phyloP scores from a whole-genome alignment of 2,113 vertebrate genomes.

The Hucho hucho region DNA sequence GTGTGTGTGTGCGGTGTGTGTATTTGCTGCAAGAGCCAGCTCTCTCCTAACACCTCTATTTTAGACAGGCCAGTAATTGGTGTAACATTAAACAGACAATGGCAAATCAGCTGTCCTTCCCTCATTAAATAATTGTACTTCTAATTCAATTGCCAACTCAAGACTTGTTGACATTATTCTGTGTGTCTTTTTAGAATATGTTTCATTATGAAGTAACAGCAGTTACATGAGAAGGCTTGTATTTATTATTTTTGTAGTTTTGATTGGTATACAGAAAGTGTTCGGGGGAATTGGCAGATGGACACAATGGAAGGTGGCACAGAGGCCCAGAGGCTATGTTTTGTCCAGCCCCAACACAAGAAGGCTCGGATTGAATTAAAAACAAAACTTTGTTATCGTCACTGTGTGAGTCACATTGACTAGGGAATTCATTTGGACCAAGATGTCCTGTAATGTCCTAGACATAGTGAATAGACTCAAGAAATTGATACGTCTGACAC shows the following conservation, averaged over 20 bases:
- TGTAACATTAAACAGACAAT: slow-evolving; percentile 12
- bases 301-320: too few relatives aligned
- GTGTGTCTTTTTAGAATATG: neutral
- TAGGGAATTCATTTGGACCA: too few relatives aligned
- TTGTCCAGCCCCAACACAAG: too few relatives aligned
- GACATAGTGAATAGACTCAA: too few relatives aligned
- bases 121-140: slow-evolving; percentile 19
- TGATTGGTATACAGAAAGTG: too few relatives aligned
- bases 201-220: slow-evolving; percentile 17
- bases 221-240: neutral
- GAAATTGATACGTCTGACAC: too few relatives aligned
- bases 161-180: slow-evolving; percentile 2
- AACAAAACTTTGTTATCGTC: too few relatives aligned
- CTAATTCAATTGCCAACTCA: neutral
- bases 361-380: too few relatives aligned
- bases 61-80: slow-evolving; percentile 17
- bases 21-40: neutral
- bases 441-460: too few relatives aligned
- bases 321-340: too few relatives aligned
- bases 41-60: neutral
- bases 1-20: neutral
- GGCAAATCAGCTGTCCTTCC: neutral
- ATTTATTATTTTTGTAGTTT: neutral
- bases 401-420: too few relatives aligned
- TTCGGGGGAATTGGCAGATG: too few relatives aligned